Evolutionary conservation across 2,797 vertebrate genomes (phyloP), one percentile per base, ranked within the genome.

Genomic region (Sebastiscus albofasciatus): DNA sequence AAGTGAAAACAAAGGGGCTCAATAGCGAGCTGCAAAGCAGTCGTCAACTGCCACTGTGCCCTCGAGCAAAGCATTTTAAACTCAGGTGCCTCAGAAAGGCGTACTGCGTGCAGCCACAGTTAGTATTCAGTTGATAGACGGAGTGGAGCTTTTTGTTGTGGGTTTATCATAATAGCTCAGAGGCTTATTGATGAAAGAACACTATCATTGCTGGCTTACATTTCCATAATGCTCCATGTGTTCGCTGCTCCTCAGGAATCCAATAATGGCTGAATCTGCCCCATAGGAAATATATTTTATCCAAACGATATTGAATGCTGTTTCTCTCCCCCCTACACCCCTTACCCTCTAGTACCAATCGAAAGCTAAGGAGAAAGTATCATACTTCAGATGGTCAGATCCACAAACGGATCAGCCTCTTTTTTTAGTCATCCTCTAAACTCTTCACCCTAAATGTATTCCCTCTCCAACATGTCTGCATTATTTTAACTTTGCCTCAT

Each of bases 161-260:
- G 72, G 67, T 82, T 84, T 84, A 73, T 76, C 60, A 55, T 72
- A 26, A 78, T 73, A 26, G 81, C 88, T 79, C 66, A 39, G 54
- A 87, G 81, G 72, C 69, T 42, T 78, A 77, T 60, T 82, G 81
- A 84, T 75, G 82, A 72, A 68, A 64, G 59, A 77, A 81, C 70
- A 72, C 54, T 71, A 67, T 85, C 83, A 88, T 86, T 85, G 80
- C 75, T 18, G 80, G 52, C 67, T 81, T 81, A 66, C 39, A 90
- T 90, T 90, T 88, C 84, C 84, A 88, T 86, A 82, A 82, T 77
- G 68, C 58, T 71, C 70, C 52, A 46, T 52, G 72, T 74, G 60
- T 76, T 84, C 1, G 55, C 75, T 64, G 62, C 69, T 74, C 67
- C n/a, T 49, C 67, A 34, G 54, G 49, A 86, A 86, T 78, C 83